Base-by-base conservation (phyloP, 1,140 invertebrate genomes). In the Anoplolepis gracilipes region DNA sequence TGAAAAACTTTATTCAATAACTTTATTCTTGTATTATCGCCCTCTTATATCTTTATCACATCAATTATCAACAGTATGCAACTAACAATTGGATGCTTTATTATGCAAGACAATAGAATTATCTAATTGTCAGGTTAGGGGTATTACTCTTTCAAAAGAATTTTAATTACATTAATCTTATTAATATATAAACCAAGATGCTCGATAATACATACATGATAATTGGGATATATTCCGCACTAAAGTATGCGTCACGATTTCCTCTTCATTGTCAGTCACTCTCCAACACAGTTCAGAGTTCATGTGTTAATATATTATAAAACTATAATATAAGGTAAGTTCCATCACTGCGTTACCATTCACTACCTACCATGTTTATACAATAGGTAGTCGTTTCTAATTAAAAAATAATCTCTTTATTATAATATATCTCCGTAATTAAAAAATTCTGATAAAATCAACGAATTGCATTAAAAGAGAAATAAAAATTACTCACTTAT, bases 131-230 rank as follows among this genome's bases (percentile, higher is more conserved):
- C n/a, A n/a, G n/a, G n/a, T n/a, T n/a, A n/a, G n/a, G n/a, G n/a
- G n/a, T 46, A 13, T 13, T n/a, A 59, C 84, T 86, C 73, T n/a
- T 87, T 67, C 65, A 49, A 73, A 78, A 67, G 64, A 87, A 53
- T 57, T 85, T 77, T 81, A 77, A n/a, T 87, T 78, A 67, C 33
- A 86, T 55, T 46, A 16, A n/a, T 42, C 22, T 46, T 67, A 81
- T 81, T n/a, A n/a, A 65, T 49, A 57, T 42, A 72, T n/a, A 57
- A 30, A 69, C 28, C 55, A 69, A 59, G 65, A 72, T 33, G 16
- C 8, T 36, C 49, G 49, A 69, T n/a, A n/a, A n/a, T n/a, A n/a
- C n/a, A 70, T 81, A 65, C 65, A 28, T 11, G 46, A 22, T 33
- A 11, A 65, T 39, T 42, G 10, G 39, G 53, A 33, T 53, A 42